Evolutionary conservation across 2,888 invertebrate genomes (phyloP), one percentile per base, ranked within the genome.

Genomic region (Zygogramma bicolorata): DNA sequence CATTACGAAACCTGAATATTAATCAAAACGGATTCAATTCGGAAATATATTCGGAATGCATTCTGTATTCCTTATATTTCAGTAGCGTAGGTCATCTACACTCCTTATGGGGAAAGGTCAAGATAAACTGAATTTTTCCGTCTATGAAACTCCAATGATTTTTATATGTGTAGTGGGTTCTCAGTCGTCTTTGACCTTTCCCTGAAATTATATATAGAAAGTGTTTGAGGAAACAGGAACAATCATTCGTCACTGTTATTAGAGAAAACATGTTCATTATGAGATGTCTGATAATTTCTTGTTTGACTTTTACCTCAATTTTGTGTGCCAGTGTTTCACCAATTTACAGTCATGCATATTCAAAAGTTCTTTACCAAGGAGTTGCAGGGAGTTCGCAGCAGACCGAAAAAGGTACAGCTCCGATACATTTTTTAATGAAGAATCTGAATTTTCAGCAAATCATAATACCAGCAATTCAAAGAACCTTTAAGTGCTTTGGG

Each of bases 271-370:
- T 68, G 71, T n/a, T 15, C 29, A 31, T 46, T 13, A 71, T 65
- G 68, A 25, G 46, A 40, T 31, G 59, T 20, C 13, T 29, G 10
- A 13, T 68, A 40, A 31, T 72, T 10, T 13, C 59, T 1, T 15
- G n/a, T 29, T 13, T 61, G 27, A 22, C 18, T 20, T 13, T 74
- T 1, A n/a, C 29, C 38, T 22, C 68, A 22, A 42, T 69, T 27
- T 65, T 22, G 7, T 49, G 42, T 49, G 66, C 53, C 13, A 61
- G 62, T 58, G 59, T 59, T 25, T n/a, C 31, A 5, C 70, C 70
- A 20, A 57, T 74, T 58, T 74, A 71, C 53, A 74, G 71, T 18
- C 63, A 57, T 0, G 58, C 69, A 25, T 74, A 74, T 66, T 68
- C 74, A 60, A 71, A 68, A 57, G 66, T 74, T 59, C 46, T 42